Percentiles rank a stretch among this genome's conserved stretches.
Conservation (phyloP, 2,888 invertebrate species). For the Morinoia aosen region DNA sequence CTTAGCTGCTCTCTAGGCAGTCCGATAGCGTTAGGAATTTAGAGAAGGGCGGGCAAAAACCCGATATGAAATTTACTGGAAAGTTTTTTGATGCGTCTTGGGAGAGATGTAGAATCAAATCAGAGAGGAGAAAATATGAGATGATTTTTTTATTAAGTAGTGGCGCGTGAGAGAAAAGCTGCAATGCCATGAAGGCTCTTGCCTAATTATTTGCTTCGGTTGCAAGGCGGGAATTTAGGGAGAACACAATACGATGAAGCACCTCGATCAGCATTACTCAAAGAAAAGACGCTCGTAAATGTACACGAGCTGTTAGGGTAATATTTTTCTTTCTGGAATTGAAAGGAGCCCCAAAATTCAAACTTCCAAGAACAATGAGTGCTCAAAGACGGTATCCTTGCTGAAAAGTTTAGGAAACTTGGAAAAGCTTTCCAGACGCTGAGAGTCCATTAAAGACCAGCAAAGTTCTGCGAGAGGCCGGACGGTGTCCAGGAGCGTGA, state of each 20-base stretch:
- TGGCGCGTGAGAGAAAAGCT: not conserved
- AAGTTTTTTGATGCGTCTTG: not conserved
- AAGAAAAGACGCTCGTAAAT: not conserved
- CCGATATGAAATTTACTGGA: not conserved
- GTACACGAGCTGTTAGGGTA: not conserved
- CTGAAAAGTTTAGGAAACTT: constrained; percentile 23
- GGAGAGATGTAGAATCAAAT: not conserved
- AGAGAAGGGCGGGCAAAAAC: not conserved
- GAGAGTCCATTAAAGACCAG: constrained; percentile 20
- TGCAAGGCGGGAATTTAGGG: not conserved
- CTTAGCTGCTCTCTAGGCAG: not conserved
- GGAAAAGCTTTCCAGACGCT: not conserved
- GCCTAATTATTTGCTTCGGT: not conserved
- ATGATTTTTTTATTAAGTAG: not conserved
- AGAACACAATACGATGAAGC: not conserved
- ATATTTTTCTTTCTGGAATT: not conserved
- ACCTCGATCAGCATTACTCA: not conserved
- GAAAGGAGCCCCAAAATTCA: not conserved
- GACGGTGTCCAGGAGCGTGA: not conserved
- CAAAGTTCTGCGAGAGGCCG: not conserved
- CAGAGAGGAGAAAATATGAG: not conserved
- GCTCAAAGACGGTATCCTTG: not conserved
- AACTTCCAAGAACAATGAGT: not conserved
- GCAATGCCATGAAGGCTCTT: not conserved
- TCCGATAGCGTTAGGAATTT: not conserved